phyloP scores from a whole-genome alignment of 1,140 invertebrate genomes.

The Brachionus sp. region DNA sequence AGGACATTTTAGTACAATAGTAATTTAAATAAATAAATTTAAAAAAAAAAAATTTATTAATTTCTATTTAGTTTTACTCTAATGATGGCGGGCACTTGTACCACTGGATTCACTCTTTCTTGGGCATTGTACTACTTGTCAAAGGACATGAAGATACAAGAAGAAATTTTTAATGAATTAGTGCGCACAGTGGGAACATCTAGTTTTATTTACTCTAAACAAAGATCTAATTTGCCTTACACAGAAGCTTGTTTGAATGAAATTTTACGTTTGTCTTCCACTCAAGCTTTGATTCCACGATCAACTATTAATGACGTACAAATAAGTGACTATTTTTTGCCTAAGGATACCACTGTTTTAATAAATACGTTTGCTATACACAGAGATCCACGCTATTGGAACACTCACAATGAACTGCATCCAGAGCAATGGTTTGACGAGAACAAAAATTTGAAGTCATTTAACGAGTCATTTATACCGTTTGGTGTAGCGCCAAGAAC shows the following conservation, averaged over 20 bases:
- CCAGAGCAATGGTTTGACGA: constrained; percentile 35
- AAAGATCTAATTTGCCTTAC: neutral
- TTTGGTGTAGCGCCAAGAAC: constrained; percentile 29
- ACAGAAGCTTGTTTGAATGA: constrained; percentile 41
- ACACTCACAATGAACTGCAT: neutral
- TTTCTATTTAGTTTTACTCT: neutral
- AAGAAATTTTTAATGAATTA: constrained; percentile 28
- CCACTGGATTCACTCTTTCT: constrained; percentile 30
- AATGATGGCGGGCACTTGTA: constrained; percentile 35
- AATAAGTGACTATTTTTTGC: neutral
- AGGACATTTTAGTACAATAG: constrained; percentile 35
- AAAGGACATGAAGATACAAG: neutral
- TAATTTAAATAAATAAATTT: neutral
- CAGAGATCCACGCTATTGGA: constrained; percentile 14
- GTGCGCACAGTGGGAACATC: neutral
- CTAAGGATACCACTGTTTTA: constrained; percentile 11
- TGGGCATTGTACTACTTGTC: constrained; percentile 38
- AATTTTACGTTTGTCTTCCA: constrained; percentile 40
- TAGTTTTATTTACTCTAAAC: neutral
- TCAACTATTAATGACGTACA: neutral
- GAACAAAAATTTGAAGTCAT: constrained; percentile 32
- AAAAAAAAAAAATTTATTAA: neutral
- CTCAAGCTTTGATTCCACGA: constrained; percentile 32
- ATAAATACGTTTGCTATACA: constrained; percentile 35
- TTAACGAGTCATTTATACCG: constrained; percentile 32